Evolutionary conservation across 2,888 invertebrate species (phyloP).

Genomic region (Dexiosoma caninum): DNA sequence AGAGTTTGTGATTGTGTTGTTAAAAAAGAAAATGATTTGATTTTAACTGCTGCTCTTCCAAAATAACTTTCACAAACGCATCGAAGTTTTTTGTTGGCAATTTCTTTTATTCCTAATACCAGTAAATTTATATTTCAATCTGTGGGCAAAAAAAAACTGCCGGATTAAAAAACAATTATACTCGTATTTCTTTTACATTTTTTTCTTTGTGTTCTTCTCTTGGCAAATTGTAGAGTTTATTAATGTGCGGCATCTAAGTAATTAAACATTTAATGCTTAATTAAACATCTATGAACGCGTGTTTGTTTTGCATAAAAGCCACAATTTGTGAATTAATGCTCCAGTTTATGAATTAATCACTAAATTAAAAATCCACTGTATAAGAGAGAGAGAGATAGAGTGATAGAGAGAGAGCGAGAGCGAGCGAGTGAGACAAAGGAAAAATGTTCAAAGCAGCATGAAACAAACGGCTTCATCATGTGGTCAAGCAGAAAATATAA

Average conservation of each 20-base stretch:
- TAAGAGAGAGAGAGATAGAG: not conserved
- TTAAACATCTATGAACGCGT: constrained; percentile 37
- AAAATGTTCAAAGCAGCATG: constrained; percentile 12
- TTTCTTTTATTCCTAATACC: no score
- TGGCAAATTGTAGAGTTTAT: not conserved
- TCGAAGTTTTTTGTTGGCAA: no score
- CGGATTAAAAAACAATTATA: no score
- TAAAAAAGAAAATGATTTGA: no score
- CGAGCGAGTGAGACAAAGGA: not conserved
- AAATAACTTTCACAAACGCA: no score
- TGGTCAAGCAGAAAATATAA: constrained; percentile 45
- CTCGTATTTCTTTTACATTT: not conserved
- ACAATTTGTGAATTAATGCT: constrained; percentile 42
- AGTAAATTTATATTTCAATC: no score
- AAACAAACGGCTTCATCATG: constrained; percentile 49
- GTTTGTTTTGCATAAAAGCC: constrained; percentile 11
- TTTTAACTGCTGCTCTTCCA: no score
- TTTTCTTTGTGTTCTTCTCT: constrained; percentile 1
- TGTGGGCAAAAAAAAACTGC: no score
- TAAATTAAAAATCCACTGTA: constrained; percentile 28
- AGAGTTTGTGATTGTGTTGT: no score
- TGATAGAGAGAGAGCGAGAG: not conserved
- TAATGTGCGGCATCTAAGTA: constrained; percentile 20
- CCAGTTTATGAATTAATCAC: constrained; percentile 43
- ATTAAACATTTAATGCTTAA: constrained; percentile 42